Percentiles rank a stretch among this genome's conserved stretches.
Conservation (phyloP, 2,113 vertebrate genomes). For the Probosciger aterrimus region DNA sequence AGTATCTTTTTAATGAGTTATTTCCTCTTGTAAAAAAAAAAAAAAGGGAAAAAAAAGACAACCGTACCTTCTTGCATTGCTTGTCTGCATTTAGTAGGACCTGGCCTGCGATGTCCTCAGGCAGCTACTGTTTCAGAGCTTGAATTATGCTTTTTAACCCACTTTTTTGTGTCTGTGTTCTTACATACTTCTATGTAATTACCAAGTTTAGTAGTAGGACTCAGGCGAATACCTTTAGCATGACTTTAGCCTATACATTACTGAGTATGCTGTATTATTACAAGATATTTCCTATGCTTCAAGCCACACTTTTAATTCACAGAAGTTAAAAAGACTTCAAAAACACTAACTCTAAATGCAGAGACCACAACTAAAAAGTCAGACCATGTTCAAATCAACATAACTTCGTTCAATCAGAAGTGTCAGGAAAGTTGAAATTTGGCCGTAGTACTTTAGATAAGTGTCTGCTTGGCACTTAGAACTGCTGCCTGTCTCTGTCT, state of each 20-base stretch:
- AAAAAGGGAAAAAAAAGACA: not conserved
- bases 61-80: not conserved
- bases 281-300: slow-evolving; percentile 67
- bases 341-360: slow-evolving; percentile 12
- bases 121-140: slow-evolving; percentile 65
- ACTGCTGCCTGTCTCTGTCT: not conserved
- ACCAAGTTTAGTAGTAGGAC: slow-evolving; percentile 66
- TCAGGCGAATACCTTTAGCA: slow-evolving; percentile 71
- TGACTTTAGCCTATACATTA: slow-evolving; percentile 71
- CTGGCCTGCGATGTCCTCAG: slow-evolving; percentile 63
- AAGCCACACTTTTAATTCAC: slow-evolving; percentile 56
- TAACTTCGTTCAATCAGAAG: slow-evolving; percentile 18
- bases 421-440: slow-evolving; percentile 44
- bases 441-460: slow-evolving; percentile 30
- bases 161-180: slow-evolving; percentile 72
- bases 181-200: slow-evolving; percentile 74
- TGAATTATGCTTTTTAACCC: slow-evolving; percentile 76
- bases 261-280: slow-evolving; percentile 56
- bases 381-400: slow-evolving; percentile 39
- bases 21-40: slow-evolving; percentile 43
- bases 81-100: slow-evolving; percentile 49
- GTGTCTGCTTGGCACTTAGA: slow-evolving; percentile 39
- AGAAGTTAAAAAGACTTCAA: slow-evolving; percentile 58
- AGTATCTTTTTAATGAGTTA: slow-evolving; percentile 64
- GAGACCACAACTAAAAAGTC: slow-evolving; percentile 31